Evolutionary conservation across 2,888 invertebrate genomes (phyloP).

Genomic region (Ophioninae sp.): DNA sequence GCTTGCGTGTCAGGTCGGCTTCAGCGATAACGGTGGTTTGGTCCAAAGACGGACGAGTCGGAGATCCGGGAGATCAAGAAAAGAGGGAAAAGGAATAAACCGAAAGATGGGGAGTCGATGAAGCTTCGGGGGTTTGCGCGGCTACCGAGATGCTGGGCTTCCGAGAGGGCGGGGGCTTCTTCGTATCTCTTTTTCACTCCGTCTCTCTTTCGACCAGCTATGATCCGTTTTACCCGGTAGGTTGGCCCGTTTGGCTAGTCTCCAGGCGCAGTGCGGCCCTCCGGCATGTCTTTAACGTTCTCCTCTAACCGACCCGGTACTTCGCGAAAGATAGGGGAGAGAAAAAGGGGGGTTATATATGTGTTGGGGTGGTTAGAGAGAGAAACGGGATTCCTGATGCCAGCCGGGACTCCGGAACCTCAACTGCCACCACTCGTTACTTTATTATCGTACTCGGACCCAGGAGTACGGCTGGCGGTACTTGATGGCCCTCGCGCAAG

Average conservation of each 20-base stretch:
- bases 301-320: constrained; percentile 35
- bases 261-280: constrained; percentile 80
- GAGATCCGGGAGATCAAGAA: not conserved
- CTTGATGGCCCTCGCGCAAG: not conserved
- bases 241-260: constrained; percentile 76
- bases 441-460: constrained; percentile 60
- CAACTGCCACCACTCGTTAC: constrained; percentile 40
- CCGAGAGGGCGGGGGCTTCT: constrained; percentile 12
- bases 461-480: constrained; percentile 27
- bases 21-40: constrained; percentile 54
- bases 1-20: constrained; percentile 22
- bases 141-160: constrained; percentile 66
- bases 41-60: constrained; percentile 27
- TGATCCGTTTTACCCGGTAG: constrained; percentile 65
- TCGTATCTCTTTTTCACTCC: constrained; percentile 46
- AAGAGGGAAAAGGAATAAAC: constrained; percentile 29
- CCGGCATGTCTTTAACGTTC: constrained; percentile 59
- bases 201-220: constrained; percentile 49
- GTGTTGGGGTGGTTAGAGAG: constrained; percentile 10
- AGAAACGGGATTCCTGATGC: constrained; percentile 36
- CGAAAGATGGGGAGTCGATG: constrained; percentile 46
- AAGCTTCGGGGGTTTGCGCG: constrained; percentile 61
- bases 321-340: constrained; percentile 52
- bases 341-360: constrained; percentile 7
- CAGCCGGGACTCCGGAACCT: constrained; percentile 35